phyloP scores from a whole-genome alignment of 2,888 invertebrate species.

The Cryptocephalus moraei region DNA sequence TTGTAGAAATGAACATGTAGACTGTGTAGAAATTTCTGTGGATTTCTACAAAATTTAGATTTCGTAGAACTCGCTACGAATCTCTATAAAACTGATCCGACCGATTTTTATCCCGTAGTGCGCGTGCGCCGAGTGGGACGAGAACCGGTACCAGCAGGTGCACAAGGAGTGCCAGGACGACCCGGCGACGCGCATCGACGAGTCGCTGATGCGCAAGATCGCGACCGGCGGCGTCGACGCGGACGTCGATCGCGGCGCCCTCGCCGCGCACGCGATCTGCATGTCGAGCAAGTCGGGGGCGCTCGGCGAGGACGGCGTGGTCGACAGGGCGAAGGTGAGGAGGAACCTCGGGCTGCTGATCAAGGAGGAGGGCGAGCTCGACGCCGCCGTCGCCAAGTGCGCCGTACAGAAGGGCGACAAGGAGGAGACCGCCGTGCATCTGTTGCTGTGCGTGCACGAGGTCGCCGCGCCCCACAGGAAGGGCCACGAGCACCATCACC shows the following conservation, averaged over 20 bases:
- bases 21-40: too few species aligned
- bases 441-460: conserved; percentile 6
- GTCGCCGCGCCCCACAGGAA: too few species aligned
- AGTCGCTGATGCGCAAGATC: conserved; percentile 8
- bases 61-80: too few species aligned
- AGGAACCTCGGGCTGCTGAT: conserved; percentile 5
- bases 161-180: conserved; percentile 9
- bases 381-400: conserved; percentile 6
- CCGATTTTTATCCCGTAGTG: too few species aligned
- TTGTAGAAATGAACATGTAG: too few species aligned
- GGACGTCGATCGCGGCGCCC: conserved; percentile 1
- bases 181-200: conserved; percentile 9
- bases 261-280: conserved; percentile 10
- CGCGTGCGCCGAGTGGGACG: too few species aligned
- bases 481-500: too few species aligned
- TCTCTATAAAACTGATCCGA: too few species aligned
- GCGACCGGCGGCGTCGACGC: conserved; percentile 5
- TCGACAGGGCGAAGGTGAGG: conserved; percentile 4
- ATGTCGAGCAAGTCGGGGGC: conserved; percentile 12
- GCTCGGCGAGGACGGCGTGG: conserved; percentile 6
- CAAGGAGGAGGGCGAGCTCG: conserved; percentile 5
- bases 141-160: not conserved
- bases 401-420: conserved; percentile 5
- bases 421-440: conserved; percentile 8
- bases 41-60: too few species aligned